Conservation (phyloP, 2,888 invertebrate species). For the Drosophila paranaensis region DNA sequence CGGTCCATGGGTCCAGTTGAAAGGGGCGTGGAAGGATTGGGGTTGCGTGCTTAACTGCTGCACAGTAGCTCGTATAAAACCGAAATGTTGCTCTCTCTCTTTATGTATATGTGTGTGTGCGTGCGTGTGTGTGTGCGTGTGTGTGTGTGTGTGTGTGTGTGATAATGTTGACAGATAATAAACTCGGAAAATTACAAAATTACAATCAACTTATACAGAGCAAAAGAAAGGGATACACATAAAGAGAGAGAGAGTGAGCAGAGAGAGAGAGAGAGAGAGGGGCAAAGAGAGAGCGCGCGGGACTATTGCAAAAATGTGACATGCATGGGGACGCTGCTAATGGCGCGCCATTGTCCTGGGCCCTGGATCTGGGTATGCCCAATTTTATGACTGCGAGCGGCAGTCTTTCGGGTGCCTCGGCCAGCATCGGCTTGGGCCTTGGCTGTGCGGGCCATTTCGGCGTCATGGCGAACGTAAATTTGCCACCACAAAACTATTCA, state of each 20-base stretch:
- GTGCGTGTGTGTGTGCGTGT: constrained; percentile 34
- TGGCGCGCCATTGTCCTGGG: constrained; percentile 71
- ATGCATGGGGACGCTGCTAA: constrained; percentile 63
- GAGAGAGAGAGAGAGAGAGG: constrained; percentile 8
- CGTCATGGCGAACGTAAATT: constrained; percentile 69
- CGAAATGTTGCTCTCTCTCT: constrained; percentile 21
- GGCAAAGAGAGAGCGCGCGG: constrained; percentile 11
- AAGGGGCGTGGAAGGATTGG: constrained; percentile 1
- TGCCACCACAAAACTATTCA: constrained; percentile 79
- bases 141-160: constrained; percentile 54
- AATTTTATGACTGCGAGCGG: constrained; percentile 40
- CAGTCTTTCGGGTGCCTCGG: constrained; percentile 25
- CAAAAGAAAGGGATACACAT: constrained; percentile 20
- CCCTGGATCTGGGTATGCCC: constrained; percentile 13
- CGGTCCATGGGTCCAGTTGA: constrained; percentile 36
- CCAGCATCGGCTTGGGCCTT: constrained; percentile 8
- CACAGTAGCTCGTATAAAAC: constrained; percentile 40
- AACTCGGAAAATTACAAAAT: constrained; percentile 80
- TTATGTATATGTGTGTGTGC: constrained; percentile 11
- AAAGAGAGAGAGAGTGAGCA: constrained; percentile 14
- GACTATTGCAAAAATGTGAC: constrained; percentile 62
- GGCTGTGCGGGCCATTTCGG: constrained; percentile 42
- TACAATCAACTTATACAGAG: constrained; percentile 66
- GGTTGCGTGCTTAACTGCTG: constrained; percentile 60
- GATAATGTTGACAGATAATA: constrained; percentile 81